Evolutionary conservation across 2,113 vertebrate genomes (phyloP).

Genomic region (Mungos mungo): DNA sequence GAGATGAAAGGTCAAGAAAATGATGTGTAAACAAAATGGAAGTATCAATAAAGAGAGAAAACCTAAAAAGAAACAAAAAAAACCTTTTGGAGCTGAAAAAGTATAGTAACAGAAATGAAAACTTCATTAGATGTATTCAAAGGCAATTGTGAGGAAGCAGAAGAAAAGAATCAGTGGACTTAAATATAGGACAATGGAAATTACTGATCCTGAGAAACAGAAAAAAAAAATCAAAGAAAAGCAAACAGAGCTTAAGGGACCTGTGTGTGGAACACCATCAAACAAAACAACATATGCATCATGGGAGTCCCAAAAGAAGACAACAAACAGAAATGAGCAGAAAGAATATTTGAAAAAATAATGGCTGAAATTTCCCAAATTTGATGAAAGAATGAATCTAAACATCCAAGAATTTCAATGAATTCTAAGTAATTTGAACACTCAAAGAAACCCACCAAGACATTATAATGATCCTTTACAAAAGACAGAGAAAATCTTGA

Average conservation of each 20-base stretch:
- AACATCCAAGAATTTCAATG: not conserved
- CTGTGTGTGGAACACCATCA: not conserved
- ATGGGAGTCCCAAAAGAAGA: not conserved
- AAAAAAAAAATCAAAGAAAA: not conserved
- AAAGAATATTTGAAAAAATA: not conserved
- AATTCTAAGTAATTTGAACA: not conserved
- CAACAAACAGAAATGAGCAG: not conserved
- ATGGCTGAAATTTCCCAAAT: not conserved
- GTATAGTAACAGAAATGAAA: not conserved
- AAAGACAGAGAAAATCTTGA: not conserved
- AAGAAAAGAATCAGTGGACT: not conserved
- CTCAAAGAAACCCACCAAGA: not conserved
- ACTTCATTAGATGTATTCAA: not conserved
- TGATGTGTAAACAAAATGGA: not conserved
- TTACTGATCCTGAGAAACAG: not conserved
- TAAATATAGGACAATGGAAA: not conserved
- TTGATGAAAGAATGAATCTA: not conserved
- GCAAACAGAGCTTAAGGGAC: not conserved
- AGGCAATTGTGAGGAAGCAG: not conserved
- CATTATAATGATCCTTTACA: not conserved
- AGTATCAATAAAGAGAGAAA: not conserved
- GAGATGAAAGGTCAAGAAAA: not conserved
- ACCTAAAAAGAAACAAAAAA: not conserved
- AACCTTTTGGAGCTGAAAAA: not conserved
- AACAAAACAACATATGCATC: not conserved